A percentile compares a stretch with the other conserved stretches of the same genome.
Conservation (phyloP, 92 coral and sea anemone species). For the Zoanthus gigantus region DNA sequence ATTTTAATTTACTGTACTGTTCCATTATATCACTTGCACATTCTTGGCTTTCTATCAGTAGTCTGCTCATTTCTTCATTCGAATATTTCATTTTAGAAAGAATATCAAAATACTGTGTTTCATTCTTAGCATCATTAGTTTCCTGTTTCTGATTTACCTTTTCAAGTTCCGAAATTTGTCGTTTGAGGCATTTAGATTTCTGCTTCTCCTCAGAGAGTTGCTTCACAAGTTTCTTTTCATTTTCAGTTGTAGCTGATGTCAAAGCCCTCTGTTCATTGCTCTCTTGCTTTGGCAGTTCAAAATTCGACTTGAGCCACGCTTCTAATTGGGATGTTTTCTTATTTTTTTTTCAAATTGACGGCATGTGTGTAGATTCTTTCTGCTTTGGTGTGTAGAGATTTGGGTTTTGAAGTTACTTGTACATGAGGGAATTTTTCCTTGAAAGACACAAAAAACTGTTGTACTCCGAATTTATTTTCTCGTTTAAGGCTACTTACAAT, state of each 20-base stretch:
- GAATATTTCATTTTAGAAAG: neutral
- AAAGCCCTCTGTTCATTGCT: slow-evolving; percentile 15
- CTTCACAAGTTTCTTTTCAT: neutral
- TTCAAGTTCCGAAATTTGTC: neutral
- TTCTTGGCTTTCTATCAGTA: slow-evolving; percentile 7
- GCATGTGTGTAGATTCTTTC: slow-evolving; percentile 12
- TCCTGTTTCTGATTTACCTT: neutral
- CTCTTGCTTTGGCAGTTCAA: slow-evolving; percentile 10
- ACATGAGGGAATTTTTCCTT: slow-evolving; percentile 4
- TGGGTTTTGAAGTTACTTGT: neutral
- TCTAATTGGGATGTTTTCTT: neutral
- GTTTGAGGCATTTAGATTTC: neutral
- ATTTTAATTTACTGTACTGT: neutral
- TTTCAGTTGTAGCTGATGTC: slow-evolving; percentile 1
- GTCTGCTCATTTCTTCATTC: slow-evolving; percentile 8
- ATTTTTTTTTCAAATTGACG: neutral
- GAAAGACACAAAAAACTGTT: slow-evolving; percentile 31
- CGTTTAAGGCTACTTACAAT: slow-evolving; percentile 2
- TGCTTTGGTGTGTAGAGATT: slow-evolving; percentile 21
- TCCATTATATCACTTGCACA: neutral
- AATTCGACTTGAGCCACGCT: neutral
- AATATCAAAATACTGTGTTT: neutral
- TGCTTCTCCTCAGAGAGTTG: neutral
- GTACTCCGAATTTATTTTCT: slow-evolving; percentile 4
- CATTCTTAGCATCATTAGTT: neutral